Conservation (phyloP, 30 jellyfish, hydroid and myxozoan genomes). For the Pelagia noctiluca region DNA sequence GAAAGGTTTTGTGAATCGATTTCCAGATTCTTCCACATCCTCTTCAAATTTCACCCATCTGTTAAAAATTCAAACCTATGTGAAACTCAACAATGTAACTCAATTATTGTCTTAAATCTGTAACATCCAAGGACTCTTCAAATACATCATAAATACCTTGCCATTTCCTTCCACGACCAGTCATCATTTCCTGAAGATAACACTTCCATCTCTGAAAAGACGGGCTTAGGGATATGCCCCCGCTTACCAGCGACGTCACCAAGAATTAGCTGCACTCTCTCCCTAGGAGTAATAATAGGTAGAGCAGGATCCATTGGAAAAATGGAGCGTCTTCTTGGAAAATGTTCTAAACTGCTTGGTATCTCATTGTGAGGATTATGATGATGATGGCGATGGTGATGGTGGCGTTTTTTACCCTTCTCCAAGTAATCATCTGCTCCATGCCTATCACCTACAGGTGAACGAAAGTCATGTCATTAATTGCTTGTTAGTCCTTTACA, state of each 20-base stretch:
- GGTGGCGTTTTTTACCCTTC: constrained; percentile 66
- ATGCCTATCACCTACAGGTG: constrained; percentile 34
- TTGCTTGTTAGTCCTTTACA: not conserved
- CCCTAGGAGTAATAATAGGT: constrained; percentile 71
- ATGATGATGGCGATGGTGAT: constrained; percentile 57
- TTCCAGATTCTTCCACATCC: constrained; percentile 71
- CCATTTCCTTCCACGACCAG: constrained; percentile 68
- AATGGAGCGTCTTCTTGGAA: constrained; percentile 57
- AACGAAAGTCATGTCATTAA: not conserved
- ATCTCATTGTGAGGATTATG: too few species aligned
- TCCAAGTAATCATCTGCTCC: constrained; percentile 65
- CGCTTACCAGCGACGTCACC: constrained; percentile 54
- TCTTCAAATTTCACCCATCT: constrained; percentile 75
- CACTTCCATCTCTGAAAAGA: constrained; percentile 73
- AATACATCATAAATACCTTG: too few species aligned
- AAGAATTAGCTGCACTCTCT: constrained; percentile 43
- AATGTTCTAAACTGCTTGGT: too few species aligned
- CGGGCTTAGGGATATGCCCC: constrained; percentile 56
- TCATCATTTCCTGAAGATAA: constrained; percentile 64
- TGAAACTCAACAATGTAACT: too few species aligned
- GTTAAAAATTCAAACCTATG: too few species aligned
- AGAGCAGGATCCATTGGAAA: constrained; percentile 39
- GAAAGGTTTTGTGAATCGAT: constrained; percentile 61
- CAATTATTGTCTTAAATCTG: too few species aligned
- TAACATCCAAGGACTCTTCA: too few species aligned